Evolutionary conservation across 2,797 vertebrate genomes (phyloP).

Genomic region (Lepilemur ruficaudatus): DNA sequence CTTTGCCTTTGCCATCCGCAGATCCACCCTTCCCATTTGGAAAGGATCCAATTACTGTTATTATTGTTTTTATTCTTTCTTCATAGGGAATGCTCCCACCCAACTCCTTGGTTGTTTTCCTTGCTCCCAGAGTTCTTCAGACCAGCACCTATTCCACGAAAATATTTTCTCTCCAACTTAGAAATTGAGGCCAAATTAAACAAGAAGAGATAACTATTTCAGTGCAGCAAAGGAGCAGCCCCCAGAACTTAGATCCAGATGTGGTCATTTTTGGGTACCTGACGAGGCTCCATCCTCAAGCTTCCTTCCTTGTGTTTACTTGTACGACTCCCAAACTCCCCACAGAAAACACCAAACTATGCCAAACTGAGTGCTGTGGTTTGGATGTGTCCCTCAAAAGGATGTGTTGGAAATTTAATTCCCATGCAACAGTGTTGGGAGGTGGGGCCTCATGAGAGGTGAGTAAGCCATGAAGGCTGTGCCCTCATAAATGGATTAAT

Average conservation of each 20-base stretch:
- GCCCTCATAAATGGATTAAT: not conserved
- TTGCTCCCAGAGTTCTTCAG: not conserved
- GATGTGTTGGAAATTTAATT: not conserved
- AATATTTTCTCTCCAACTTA: not conserved
- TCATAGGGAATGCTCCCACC: not conserved
- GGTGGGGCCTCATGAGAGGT: not conserved
- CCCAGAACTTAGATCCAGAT: not conserved
- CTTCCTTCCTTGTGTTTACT: not conserved
- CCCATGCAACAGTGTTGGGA: not conserved
- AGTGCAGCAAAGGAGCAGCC: not conserved
- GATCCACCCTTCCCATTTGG: not conserved
- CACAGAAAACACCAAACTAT: not conserved
- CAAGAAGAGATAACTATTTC: not conserved
- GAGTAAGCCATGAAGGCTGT: not conserved
- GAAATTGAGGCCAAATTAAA: not conserved
- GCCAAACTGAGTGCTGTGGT: not conserved
- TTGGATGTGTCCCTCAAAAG: not conserved
- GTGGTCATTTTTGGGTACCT: not conserved
- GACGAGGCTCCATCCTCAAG: not conserved
- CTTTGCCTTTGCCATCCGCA: not conserved
- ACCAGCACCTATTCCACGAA: not conserved
- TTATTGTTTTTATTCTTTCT: not conserved
- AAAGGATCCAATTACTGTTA: not conserved
- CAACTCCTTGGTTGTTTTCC: not conserved
- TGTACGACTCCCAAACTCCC: not conserved